phyloP scores from a whole-genome alignment of 2,113 vertebrate genomes.

The Elephas maximus region DNA sequence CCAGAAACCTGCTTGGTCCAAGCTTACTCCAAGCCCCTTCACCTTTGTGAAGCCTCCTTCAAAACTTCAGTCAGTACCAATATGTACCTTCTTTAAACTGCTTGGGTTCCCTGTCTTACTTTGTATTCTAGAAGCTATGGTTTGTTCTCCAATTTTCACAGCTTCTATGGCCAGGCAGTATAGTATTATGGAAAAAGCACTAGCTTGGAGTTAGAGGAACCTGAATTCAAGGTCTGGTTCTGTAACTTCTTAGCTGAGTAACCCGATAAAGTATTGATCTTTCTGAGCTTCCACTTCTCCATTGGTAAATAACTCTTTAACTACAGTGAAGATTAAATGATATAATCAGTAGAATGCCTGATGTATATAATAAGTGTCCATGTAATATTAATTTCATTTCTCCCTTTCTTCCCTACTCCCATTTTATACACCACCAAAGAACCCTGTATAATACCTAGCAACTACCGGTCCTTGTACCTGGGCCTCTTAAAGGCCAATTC shows the following conservation, averaged over 20 bases:
- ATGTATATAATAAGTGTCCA: background rate
- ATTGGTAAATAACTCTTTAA: background rate
- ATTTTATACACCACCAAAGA: background rate
- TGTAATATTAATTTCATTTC: background rate
- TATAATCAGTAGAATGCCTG: background rate
- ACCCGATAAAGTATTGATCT: background rate
- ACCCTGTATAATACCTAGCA: background rate
- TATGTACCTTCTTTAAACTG: background rate
- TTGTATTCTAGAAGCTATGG: accelerated
- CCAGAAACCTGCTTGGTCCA: accelerated
- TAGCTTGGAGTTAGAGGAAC: background rate
- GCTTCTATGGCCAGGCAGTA: background rate
- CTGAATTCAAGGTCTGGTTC: background rate
- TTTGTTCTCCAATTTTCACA: background rate
- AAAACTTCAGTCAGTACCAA: background rate
- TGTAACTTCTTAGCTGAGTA: background rate
- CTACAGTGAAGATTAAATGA: background rate
- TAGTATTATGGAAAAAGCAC: background rate
- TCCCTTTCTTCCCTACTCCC: background rate
- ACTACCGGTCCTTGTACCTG: background rate
- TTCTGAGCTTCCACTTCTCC: background rate
- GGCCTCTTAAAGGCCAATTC: background rate
- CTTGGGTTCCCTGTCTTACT: background rate
- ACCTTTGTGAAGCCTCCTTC: background rate
- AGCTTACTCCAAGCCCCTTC: background rate